These are phyloP conservation scores for Astreopora myriophthalma DNA, from an alignment of 64 coral and sea anemone species.

Conservation along the genomic window DNA sequence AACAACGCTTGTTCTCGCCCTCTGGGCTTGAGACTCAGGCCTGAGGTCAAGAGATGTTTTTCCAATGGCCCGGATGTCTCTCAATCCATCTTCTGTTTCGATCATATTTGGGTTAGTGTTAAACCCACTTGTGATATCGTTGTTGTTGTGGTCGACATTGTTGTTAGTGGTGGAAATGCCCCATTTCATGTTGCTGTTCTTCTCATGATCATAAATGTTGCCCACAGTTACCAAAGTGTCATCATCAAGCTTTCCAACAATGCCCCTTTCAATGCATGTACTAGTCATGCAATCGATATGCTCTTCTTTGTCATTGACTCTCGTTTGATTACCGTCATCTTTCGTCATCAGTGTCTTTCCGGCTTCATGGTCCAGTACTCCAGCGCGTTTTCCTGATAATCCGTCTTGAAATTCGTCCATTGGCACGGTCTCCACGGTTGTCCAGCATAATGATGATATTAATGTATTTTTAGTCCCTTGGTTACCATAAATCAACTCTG, in stretches of 20 bases:
- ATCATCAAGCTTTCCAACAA: not conserved
- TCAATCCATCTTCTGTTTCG: not conserved
- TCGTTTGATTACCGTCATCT: not conserved
- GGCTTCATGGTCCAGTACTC: not conserved
- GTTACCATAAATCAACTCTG: not conserved
- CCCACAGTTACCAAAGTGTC: not conserved
- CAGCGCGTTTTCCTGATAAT: not conserved
- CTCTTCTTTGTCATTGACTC: not conserved
- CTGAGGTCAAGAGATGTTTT: not conserved
- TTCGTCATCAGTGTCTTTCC: not conserved
- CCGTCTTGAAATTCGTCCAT: not conserved
- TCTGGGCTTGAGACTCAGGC: not conserved
- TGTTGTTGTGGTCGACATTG: not conserved
- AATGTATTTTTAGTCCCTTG: not conserved
- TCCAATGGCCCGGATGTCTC: not conserved
- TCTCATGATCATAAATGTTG: not conserved
- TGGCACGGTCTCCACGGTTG: not conserved
- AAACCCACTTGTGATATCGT: not conserved
- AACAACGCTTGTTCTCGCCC: slow-evolving; percentile 28
- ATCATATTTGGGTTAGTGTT: not conserved
- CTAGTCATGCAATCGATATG: not conserved
- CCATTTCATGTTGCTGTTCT: not conserved
- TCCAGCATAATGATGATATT: not conserved
- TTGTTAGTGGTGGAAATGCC: not conserved
- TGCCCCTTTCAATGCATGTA: not conserved